Percentiles rank a stretch among this genome's conserved stretches.
Conservation (phyloP, 2,888 invertebrate genomes). For the Steinernema scapterisci region DNA sequence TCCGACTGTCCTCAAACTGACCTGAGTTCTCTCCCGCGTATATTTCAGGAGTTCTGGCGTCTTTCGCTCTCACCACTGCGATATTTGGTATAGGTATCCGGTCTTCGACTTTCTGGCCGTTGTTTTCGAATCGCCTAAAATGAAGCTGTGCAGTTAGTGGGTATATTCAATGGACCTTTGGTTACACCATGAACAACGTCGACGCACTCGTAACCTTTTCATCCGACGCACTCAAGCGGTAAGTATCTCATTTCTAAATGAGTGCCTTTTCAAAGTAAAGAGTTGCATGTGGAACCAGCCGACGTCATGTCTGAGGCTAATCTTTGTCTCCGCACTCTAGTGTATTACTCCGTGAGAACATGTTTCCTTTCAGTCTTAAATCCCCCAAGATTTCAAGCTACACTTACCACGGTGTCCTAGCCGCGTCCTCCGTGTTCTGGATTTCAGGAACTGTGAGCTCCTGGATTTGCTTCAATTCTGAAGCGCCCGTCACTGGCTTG, state of each 20-base stretch:
- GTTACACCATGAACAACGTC: constrained; percentile 30
- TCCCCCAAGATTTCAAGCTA: no score
- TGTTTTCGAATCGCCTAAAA: background rate
- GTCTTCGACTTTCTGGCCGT: background rate
- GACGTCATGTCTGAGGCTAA: background rate
- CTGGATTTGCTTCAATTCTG: no score
- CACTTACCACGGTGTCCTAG: no score
- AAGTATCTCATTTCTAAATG: constrained; percentile 18
- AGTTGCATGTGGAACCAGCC: background rate
- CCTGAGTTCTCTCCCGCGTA: no score
- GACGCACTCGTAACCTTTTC: constrained; percentile 29
- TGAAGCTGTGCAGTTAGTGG: constrained; percentile 17
- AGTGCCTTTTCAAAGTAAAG: background rate
- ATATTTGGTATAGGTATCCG: background rate
- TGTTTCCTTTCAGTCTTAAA: no score
- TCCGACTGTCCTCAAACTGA: no score
- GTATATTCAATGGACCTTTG: constrained; percentile 15
- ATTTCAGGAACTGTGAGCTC: no score
- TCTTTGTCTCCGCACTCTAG: no score
- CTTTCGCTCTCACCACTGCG: background rate
- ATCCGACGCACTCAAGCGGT: constrained; percentile 29
- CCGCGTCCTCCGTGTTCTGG: no score
- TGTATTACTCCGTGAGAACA: no score
- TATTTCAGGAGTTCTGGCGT: background rate
- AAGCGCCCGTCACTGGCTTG: no score